Base-by-base conservation (phyloP, 1,140 invertebrate genomes). In the Triops cancriformis region DNA sequence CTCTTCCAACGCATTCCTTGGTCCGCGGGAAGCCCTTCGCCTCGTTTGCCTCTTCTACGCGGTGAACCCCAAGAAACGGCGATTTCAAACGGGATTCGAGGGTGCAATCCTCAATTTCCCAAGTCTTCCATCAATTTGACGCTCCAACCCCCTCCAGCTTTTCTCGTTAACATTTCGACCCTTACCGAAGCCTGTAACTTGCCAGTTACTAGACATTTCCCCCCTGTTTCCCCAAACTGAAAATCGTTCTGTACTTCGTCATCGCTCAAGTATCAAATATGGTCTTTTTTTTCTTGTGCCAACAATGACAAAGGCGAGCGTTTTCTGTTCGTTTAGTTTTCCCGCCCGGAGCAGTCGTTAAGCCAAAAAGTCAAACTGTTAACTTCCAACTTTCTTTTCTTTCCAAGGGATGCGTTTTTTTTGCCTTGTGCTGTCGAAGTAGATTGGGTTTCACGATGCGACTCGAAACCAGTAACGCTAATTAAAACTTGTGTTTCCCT, bases 101-200 rank as follows among this genome's bases (percentile, higher is more conserved):
- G 51, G 51, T 64, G 51, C 51, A 64, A 64, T 64, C 51, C 51
- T 64, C 51, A 64, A 64, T 23, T 64, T 64, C 51, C 51, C 51
- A 64, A 64, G 51, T 64, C 51, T 23, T 64, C 51, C n/a, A 64
- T 64, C 51, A 64, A 23, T 64, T 23, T 64, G 51, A 64, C 51
- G 51, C 51, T 64, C 51, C 51, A 64, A 23, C 51, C 51, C 51
- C 51, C 51, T 64, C 51, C 51, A 64, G 51, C 51, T 64, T 64
- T 64, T 64, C 51, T 64, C 51, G 51, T 64, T 64, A 64, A 64
- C 51, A 64, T 64, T 64, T 64, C n/a, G n/a, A 64, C 51, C 51
- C 51, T 37, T 37, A 37, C 31, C 31, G 31, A 37, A 4, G 31
- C 31, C 31, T 37, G 31, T 37, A 64, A 64, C 51, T 4, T 64